These are phyloP conservation scores for Chaetodon trifascialis DNA, from an alignment of 2,113 vertebrate genomes.

Conservation along the genomic window DNA sequence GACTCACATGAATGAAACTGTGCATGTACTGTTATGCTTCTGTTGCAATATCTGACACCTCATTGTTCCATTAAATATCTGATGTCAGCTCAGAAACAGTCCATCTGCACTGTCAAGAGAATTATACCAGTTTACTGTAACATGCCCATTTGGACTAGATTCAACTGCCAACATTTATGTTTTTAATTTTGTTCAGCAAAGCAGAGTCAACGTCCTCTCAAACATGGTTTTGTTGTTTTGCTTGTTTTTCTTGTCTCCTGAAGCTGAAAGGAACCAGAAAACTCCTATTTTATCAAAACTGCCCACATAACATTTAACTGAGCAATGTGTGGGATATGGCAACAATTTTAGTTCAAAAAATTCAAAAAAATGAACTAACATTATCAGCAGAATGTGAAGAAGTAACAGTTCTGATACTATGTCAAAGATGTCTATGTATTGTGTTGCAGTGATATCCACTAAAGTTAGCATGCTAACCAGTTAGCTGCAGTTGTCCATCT, in stretches of 20 bases:
- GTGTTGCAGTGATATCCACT: too few species aligned
- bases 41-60: constrained; percentile 39
- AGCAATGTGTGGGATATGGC: too few species aligned
- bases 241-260: constrained; percentile 2
- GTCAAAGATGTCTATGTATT: too few species aligned
- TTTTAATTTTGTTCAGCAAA: neutral
- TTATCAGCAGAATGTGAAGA: too few species aligned
- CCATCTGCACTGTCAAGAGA: neutral
- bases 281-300: neutral
- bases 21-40: constrained; percentile 35
- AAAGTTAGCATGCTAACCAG: too few species aligned
- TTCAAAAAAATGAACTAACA: too few species aligned
- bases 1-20: constrained; percentile 56
- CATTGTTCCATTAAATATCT: constrained; percentile 33
- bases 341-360: too few species aligned
- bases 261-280: neutral
- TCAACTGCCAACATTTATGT: neutral
- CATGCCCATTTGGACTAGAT: neutral
- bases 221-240: neutral
- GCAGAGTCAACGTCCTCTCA: too few species aligned
- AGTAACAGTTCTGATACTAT: too few species aligned
- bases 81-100: constrained; percentile 4
- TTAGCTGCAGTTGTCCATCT: too few species aligned
- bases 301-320: constrained; percentile 14
- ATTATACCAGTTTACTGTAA: neutral